Base-by-base conservation (phyloP, 1,140 invertebrate species). In the Temnothorax longispinosus region DNA sequence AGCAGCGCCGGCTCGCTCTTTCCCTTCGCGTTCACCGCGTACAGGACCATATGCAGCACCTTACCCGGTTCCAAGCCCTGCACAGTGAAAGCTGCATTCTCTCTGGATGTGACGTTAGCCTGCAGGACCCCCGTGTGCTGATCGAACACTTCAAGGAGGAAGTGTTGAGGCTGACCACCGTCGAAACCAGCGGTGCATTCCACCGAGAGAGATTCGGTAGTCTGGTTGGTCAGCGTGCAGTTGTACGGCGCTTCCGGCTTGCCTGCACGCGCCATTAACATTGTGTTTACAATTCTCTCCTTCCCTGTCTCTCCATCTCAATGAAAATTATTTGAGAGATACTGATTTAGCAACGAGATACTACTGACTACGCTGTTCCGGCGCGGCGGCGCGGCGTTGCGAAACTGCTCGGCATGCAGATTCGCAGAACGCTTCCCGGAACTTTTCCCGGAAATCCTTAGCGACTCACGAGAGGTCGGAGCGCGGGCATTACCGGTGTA, bases 21-120 rank as follows among this genome's bases (percentile, higher is more conserved):
- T 38, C 98, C 98, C 94, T 98, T 98, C 38, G 97, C 97, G 94
- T 99, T 99, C 56, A 97, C 96, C 0, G 98, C 97, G 93, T 98
- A 98, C 4, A 98, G 95, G 62, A 96, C 95, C 94, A 98, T 97
- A 74, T 96, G 96, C 35, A 98, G 96, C 44, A 96, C 95, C 85
- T 96, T 96, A 2, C 97, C 97, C 0, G 97, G 96, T 65, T 97
- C 96, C 21, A 98, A 94, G 1, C 96, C 97, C 85, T 96, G 96
- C 1, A 98, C 97, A 18, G 96, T 96, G 92, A 98, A 97, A 27
- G 96, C 94, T 0, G 97, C 97, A 85, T 96, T 96, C n/a, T 95
- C 94, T 80, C 96, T 96, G 21, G 97, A 96, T n/a, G 97, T 97
- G 15, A 97, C 95, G 93, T 98, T 98, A 6, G 96, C 96, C 90